phyloP scores from a whole-genome alignment of 1,140 invertebrate species.

The Cyrtorhinus lividipennis region DNA sequence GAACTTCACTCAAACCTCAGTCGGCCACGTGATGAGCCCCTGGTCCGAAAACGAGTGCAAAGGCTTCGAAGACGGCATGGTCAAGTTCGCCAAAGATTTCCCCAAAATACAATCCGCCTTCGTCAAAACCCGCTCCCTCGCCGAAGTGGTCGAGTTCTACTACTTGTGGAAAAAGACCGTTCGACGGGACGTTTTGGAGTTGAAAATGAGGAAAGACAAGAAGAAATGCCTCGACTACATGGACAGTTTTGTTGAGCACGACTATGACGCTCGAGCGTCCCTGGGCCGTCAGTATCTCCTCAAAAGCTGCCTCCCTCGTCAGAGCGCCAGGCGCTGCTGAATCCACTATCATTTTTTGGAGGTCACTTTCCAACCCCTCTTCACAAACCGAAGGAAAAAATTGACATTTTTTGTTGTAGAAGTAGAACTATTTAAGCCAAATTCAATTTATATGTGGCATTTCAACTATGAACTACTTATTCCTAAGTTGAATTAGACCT shows the following conservation, averaged over 20 bases:
- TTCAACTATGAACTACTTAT: too few relatives aligned
- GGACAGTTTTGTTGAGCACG: constrained; percentile 69
- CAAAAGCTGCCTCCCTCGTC: too few relatives aligned
- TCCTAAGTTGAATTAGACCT: too few relatives aligned
- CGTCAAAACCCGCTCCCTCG: constrained; percentile 83
- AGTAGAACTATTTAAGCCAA: too few relatives aligned
- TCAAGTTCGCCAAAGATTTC: constrained; percentile 89
- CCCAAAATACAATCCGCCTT: constrained; percentile 85
- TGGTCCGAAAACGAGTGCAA: constrained; percentile 98
- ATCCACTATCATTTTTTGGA: too few relatives aligned
- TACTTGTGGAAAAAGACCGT: constrained; percentile 98
- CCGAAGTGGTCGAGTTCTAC: constrained; percentile 93
- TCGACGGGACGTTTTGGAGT: constrained; percentile 75
- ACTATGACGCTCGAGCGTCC: constrained; percentile 33
- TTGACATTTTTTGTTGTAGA: too few relatives aligned
- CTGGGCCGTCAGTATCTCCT: background rate
- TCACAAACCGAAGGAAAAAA: too few relatives aligned
- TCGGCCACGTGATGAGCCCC: constrained; percentile 41
- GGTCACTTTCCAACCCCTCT: too few relatives aligned
- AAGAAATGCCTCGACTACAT: constrained; percentile 80
- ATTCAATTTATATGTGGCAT: too few relatives aligned
- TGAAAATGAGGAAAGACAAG: constrained; percentile 64
- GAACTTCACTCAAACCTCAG: constrained; percentile 47
- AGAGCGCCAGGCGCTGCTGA: too few relatives aligned
- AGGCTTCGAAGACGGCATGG: constrained; percentile 86